Evolutionary conservation across 2,888 invertebrate genomes (phyloP).

Genomic region (Leuctra nigra): DNA sequence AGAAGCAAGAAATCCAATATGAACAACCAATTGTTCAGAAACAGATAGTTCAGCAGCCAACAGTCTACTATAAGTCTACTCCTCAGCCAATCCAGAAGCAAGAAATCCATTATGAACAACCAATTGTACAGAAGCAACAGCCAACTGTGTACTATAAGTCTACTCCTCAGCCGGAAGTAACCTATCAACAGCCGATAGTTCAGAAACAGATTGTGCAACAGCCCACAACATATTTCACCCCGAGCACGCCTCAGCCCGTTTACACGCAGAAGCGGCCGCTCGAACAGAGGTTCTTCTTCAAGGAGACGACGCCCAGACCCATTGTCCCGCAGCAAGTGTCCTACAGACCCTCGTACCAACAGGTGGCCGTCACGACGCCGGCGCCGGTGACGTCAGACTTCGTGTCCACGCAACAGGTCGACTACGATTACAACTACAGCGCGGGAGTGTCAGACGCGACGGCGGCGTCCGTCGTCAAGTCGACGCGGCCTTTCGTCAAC

Average conservation of each 20-base stretch:
- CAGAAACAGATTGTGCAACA: constrained; percentile 23
- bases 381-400: background rate
- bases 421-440: background rate
- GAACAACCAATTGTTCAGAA: background rate
- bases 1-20: background rate
- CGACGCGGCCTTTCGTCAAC: no score
- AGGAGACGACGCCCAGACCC: background rate
- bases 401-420: background rate
- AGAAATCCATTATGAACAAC: no score
- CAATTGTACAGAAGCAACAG: background rate
- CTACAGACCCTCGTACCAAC: constrained; percentile 10
- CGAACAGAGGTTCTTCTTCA: no score
- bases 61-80: constrained; percentile 3
- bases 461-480: background rate
- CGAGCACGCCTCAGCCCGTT: background rate
- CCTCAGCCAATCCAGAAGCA: background rate
- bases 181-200: constrained; percentile 1
- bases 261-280: no score
- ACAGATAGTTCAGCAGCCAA: background rate
- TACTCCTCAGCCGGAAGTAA: no score
- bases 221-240: constrained; percentile 1
- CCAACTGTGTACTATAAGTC: background rate
- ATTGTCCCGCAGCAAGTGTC: background rate
- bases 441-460: background rate
- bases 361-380: constrained; percentile 6